Base-by-base conservation (phyloP, 2,888 invertebrate genomes). In the Chalcis sispes region DNA sequence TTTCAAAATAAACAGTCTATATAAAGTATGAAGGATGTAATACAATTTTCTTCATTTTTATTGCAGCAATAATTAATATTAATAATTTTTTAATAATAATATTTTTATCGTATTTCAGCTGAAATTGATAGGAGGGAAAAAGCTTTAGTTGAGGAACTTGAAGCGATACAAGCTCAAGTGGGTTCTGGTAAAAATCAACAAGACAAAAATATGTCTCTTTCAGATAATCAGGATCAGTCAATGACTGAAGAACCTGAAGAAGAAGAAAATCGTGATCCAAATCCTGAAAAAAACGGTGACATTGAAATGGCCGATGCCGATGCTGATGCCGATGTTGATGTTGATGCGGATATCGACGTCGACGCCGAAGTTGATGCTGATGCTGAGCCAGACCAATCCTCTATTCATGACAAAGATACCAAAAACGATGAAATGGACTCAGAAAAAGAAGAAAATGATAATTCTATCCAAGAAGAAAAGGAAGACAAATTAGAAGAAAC, bases 201-300 rank as follows among this genome's bases (percentile, higher is more conserved):
- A 48, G 83, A 85, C 42, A 85, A 84, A 29, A 79, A 82, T 13
- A 25, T 79, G 2, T 56, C 81, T 27, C 29, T 83, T 0, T 75
- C 78, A 15, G 78, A 82, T 61, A 70, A 66, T 15, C 73, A 73
- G 5, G 80, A 79, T 48, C 74, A 40, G 25, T 65, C 71, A n/a
- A 80, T n/a, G 64, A 74, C 27, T 80, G 85, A 71, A 75, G 80
- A 72, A 72, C 81, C 72, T 0, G 82, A 85, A 32, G 87, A 86
- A 23, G 86, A 84, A 62, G 87, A 88, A 77, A 88, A 89, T 81
- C 85, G 85, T 3, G 88, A 88, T 82, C 87, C 87, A 2, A 87
- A 86, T 82, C 86, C 86, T 7, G 86, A 87, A 7, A 81, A 78
- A 61, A 81, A 77, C 67, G 81, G 80, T 20, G 80, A 80, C 29